Base-by-base conservation (phyloP, 2,888 invertebrate genomes). In the Drosophila silvestris region DNA sequence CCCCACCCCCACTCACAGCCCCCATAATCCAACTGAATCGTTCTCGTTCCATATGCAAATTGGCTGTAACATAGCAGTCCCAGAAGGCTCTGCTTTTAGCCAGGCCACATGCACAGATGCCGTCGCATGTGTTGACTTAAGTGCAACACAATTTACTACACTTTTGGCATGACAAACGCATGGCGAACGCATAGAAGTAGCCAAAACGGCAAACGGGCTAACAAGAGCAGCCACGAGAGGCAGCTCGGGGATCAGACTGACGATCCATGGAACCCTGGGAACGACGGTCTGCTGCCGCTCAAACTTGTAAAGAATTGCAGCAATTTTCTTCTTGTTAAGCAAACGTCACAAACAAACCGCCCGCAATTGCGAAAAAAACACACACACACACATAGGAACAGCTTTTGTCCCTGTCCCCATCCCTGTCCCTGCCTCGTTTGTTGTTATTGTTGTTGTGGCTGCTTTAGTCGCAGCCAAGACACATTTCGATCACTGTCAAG, bases 401-500 rank as follows among this genome's bases (percentile, higher is more conserved):
- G 57, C 68, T 63, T 67, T 71, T 57, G 62, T 56, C 44, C 65
- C 61, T 66, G 54, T 41, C 47, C 19, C 63, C 41, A 60, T 56
- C 28, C 53, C 61, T 59, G 58, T 51, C 37, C 4, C 41, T 22
- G 50, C 32, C 37, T 26, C 41, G 44, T 37, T 47, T 62, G 52
- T 60, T 47, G 58, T 60, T 56, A 37, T n/a, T 60, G 47, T 54
- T 41, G 52, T n/a, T 74, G 79, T 74, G 79, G 79, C 70, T 79
- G 77, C 58, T 63, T 75, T 70, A 51, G 61, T 61, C 71, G 70
- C 54, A 59, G 82, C 75, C 74, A 89, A 87, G 92, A 92, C 92
- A 92, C 92, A 92, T 92, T 92, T 92, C 92, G 92, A 92, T 92
- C 92, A 92, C 91, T 92, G 92, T 92, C 92, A 91, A 83, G 82